Evolutionary conservation across 2,113 vertebrate species (phyloP), one percentile per base, ranked within the genome.

Genomic region (Panthera leo): DNA sequence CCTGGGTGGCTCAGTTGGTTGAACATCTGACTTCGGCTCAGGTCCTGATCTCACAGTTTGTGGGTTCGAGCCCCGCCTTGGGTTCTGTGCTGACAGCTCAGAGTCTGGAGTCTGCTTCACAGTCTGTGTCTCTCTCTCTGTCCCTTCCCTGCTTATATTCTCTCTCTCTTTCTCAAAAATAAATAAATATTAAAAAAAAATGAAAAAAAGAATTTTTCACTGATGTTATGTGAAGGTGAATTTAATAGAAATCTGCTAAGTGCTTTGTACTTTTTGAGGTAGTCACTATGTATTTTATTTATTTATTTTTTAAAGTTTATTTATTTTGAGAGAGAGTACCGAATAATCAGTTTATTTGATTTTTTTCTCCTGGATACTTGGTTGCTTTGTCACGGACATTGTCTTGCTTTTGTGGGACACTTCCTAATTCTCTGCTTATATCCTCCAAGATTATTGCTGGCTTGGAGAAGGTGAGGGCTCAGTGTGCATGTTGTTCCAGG

Each of bases 181-280:
- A 16, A 76, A 76, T 76, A 29, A 48, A 76, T 25, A 14, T 75
- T 70, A 2, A 31, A 76, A 76, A 45, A 45, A 76, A 76, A 73
- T 39, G 58, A 61, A 61, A 61, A 61, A 61, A 61, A 61, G 8
- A 25, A 61, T 61, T 25, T 61, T 61, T 25, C 58, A 61, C 8
- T 61, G 58, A 61, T 25, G 48, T 65, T 89, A 71, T 73, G 79
- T 68, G 73, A 75, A 90, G 61, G 31, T 91, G n/a, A 91, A 55
- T 71, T 93, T 94, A 84, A 83, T 86, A 75, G n/a, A 88, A 91
- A 67, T 76, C 75, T 70, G 73, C 34, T 45, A 85, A 87, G 36
- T 93, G 68, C 39, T 87, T 86, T 91, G 12, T 53, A 70, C 23
- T 80, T 0, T 67, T 95, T 91, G 67, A 34, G 89, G 7, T 82